A percentile compares a stretch with the other conserved stretches of the same genome.
phyloP scores from a whole-genome alignment of 2,888 invertebrate genomes.

The Heliconius hortense region DNA sequence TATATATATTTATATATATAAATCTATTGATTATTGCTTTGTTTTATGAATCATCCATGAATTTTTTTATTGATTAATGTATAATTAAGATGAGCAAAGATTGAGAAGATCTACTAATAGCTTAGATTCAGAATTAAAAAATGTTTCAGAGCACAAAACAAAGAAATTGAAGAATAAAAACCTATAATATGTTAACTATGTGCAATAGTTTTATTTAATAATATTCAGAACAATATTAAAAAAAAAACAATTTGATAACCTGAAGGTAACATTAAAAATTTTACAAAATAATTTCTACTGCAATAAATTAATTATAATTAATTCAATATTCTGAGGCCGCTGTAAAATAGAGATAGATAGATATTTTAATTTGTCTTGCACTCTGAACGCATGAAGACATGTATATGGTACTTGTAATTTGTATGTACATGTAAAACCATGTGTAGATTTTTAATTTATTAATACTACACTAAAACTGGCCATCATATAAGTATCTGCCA shows the following conservation, averaged over 20 bases:
- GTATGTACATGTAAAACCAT: conserved; percentile 81
- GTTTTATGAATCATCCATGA: conserved; percentile 40
- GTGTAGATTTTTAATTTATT: conserved; percentile 82
- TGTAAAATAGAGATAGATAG: neutral
- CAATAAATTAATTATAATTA: conserved; percentile 7
- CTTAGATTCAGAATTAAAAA: conserved; percentile 45
- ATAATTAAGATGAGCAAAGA: conserved; percentile 74
- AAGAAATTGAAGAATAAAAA: conserved; percentile 1
- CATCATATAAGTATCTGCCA: conserved; percentile 86
- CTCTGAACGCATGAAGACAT: conserved; percentile 60
- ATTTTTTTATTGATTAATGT: conserved; percentile 39
- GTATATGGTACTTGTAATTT: conserved; percentile 62
- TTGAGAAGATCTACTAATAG: conserved; percentile 49
- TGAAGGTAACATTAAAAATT: neutral
- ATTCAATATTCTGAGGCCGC: conserved; percentile 8
- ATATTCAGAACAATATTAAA: neutral
- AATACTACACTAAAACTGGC: conserved; percentile 88
- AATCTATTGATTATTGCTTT: conserved; percentile 46
- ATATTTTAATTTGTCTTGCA: conserved; percentile 49
- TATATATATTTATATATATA: conserved; percentile 33
- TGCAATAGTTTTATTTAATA: neutral
- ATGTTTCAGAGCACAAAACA: conserved; percentile 63
- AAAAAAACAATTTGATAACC: neutral
- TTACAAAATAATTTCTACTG: neutral
- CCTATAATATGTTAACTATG: neutral